Evolutionary conservation across 2,797 vertebrate species (phyloP).

Genomic region (Pangasius macronema): DNA sequence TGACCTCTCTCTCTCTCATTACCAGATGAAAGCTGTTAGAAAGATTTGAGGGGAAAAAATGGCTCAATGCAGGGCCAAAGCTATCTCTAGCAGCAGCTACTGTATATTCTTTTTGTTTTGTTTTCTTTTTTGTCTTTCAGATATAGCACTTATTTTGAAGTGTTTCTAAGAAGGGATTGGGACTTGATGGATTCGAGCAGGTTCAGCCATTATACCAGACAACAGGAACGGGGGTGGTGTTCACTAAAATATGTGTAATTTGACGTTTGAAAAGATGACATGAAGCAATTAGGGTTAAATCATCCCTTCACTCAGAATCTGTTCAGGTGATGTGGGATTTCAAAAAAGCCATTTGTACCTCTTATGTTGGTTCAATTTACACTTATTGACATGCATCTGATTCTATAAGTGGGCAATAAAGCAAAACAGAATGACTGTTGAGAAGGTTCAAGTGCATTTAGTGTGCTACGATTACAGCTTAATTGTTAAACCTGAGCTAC

Average conservation of each 20-base stretch:
- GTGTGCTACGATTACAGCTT: background rate
- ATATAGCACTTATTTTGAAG: conserved; percentile 10
- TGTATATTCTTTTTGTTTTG: conserved; percentile 8
- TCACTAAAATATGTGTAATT: conserved; percentile 24
- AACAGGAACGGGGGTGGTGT: background rate
- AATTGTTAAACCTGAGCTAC: background rate
- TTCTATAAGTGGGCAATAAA: conserved; percentile 14
- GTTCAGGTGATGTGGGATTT: conserved; percentile 1
- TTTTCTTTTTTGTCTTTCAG: conserved; percentile 18
- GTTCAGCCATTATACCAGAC: background rate
- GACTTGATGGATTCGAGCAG: background rate
- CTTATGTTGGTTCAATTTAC: background rate
- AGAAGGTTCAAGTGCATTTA: conserved; percentile 13
- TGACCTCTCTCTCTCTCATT: background rate
- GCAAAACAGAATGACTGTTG: background rate
- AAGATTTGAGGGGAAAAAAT: background rate
- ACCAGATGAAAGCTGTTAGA: background rate
- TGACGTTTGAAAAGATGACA: conserved; percentile 40
- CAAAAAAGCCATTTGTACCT: conserved; percentile 3
- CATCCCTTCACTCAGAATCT: conserved; percentile 28
- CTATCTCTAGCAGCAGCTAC: background rate
- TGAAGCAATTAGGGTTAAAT: conserved; percentile 29
- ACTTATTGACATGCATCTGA: conserved; percentile 11
- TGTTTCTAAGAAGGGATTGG: background rate
- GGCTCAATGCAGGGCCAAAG: conserved; percentile 22